Base-by-base conservation (phyloP, 1,140 invertebrate genomes). In the Ooceraea biroi region DNA sequence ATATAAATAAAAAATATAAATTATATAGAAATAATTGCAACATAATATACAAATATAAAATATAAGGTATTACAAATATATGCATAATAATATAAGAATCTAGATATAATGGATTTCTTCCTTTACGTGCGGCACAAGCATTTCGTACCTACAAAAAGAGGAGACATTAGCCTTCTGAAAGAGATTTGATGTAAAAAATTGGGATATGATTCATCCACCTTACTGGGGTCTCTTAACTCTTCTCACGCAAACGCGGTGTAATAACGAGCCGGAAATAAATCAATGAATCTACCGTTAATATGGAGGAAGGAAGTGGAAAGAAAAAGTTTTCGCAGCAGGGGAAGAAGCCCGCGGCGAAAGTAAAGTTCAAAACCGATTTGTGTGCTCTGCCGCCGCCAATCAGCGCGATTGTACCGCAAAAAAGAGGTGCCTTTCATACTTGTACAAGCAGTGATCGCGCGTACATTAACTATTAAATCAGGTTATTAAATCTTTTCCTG, bases 341-440 rank as follows among this genome's bases (percentile, higher is more conserved):
- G 14, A 78, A 69, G 68, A 78, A 55, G 22, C 36, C 55, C 36
- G 8, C 7, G 36, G 76, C 76, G 76, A 80, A 80, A 80, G 76
- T 69, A 55, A 80, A 80, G 36, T 80, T 80, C 50, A 80, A 80
- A 80, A 65, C 71, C 76, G 65, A 71, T 80, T 80, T 80, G n/a
- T n/a, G n/a, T n/a, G n/a, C n/a, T n/a, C n/a, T n/a, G 36, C 50
- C 25, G 22, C 36, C 63, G 41, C 57, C 65, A 80, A 80, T 80
- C 76, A 80, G 36, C 30, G 41, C 19, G 44, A 52, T 48, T 41
- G 27, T 12, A 30, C 22, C 19, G 36, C 41, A 10, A 50, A 76
- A 65, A 50, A 48, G 19, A 76, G 12, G n/a, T 61, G 12, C 58
- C 72, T 7, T 36, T 7, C 2, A 36, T 36, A 36, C 36, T 36